Base-by-base conservation (phyloP, 2,888 invertebrate genomes). In the Blastobasis lacticolella region DNA sequence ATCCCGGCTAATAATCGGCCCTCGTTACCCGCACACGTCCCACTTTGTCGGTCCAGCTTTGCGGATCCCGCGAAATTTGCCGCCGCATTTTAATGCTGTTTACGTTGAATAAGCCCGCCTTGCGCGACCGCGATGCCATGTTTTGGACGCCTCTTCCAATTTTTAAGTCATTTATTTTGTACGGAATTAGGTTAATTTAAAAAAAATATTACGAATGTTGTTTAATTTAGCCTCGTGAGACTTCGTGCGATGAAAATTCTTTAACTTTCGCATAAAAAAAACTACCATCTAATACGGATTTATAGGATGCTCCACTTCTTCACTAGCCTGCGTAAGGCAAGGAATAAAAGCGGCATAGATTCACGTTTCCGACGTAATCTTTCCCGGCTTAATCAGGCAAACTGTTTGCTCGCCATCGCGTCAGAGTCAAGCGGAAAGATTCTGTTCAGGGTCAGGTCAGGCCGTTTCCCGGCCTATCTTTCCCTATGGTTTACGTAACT, bases 391-490 rank as follows among this genome's bases (percentile, higher is more conserved):
- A 55, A 23, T 23, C 23, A 23, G 23, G 23, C 23, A 23, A 23
- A 23, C 23, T 23, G 23, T 23, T 23, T 23, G 23, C 55, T 59
- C 49, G 50, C 59, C 62, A 67, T 69, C 63, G 55, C 69, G 65
- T 64, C 68, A 65, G 56, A 64, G 63, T 61, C 65, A 67, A 65
- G 66, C 23, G 23, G 23, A 23, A 23, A 23, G 23, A 23, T 23
- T 23, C 23, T 23, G 23, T 23, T 23, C 23, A 23, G 23, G 23
- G 23, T 23, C 23, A 23, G 23, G 23, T 23, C 63, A 64, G 69
- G 67, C 64, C 65, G 65, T 61, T 63, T 61, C 40, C 52, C 57
- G 54, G 55, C 58, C 66, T 65, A 69, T 73, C 66, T 69, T 66
- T 63, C 59, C 58, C 54, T 57, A 57, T 57, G 62, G 66, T 68